These are phyloP conservation scores for Micromesistius poutassou DNA, from an alignment of 2,797 vertebrate genomes.

Conservation along the genomic window DNA sequence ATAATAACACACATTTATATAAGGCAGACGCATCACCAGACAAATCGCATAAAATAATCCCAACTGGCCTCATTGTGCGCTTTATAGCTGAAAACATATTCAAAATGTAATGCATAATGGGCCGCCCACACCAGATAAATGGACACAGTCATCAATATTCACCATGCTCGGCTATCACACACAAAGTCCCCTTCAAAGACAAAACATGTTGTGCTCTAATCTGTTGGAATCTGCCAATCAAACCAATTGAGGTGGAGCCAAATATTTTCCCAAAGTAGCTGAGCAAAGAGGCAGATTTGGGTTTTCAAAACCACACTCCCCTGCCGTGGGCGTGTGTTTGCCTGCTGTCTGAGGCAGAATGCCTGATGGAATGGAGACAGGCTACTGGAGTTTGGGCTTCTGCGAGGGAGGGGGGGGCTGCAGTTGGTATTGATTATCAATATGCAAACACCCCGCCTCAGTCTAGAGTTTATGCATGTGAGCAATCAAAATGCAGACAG, in stretches of 20 bases:
- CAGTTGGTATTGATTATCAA: slow-evolving; percentile 58
- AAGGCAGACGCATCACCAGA: slow-evolving; percentile 22
- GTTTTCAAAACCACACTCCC: slow-evolving; percentile 39
- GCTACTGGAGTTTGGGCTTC: not conserved
- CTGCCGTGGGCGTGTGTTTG: slow-evolving; percentile 28
- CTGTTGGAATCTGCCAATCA: slow-evolving; percentile 38
- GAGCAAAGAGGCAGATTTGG: slow-evolving; percentile 33
- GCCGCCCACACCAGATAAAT: no score
- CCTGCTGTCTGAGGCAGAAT: slow-evolving; percentile 39
- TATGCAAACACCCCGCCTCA: slow-evolving; percentile 41
- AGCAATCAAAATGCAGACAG: slow-evolving; percentile 67
- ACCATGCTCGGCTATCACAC: slow-evolving; percentile 14
- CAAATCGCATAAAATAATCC: slow-evolving; percentile 43
- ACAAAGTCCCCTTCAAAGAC: slow-evolving; percentile 33
- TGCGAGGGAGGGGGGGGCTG: slow-evolving; percentile 21
- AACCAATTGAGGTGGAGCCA: slow-evolving; percentile 32
- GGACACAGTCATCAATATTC: slow-evolving; percentile 1
- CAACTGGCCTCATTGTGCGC: slow-evolving; percentile 23
- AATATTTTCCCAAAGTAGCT: slow-evolving; percentile 30
- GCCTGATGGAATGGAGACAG: slow-evolving; percentile 34
- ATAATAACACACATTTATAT: slow-evolving; percentile 44
- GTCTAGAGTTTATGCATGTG: slow-evolving; percentile 54
- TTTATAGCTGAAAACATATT: slow-evolving; percentile 32
- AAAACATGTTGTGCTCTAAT: slow-evolving; percentile 9
- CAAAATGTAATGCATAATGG: not conserved